Base-by-base conservation (phyloP, 2,797 vertebrate genomes). In the Thunnus albacares region DNA sequence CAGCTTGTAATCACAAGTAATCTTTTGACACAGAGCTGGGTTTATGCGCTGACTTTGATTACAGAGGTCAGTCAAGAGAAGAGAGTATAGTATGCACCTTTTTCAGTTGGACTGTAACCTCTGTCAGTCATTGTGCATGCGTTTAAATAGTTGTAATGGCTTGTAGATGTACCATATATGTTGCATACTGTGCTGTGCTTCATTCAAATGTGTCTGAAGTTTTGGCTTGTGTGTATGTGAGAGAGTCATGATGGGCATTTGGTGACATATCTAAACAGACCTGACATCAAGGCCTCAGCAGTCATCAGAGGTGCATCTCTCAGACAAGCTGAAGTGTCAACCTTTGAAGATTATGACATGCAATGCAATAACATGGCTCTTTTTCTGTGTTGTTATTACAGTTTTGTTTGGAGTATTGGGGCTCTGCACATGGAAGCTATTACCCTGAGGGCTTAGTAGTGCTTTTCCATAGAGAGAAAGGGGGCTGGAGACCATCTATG, bases 341-440 rank as follows among this genome's bases (percentile, higher is more conserved):
- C 58, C 83, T 94, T 93, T 92, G 79, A 92, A 94, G 85, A 92
- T 89, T 87, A 88, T 92, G 86, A 95, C 84, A 81, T 71, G 77
- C 83, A 79, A 72, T 86, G 79, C 81, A 92, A 93, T 92, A 92
- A 94, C 84, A 86, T 70, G 17, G 81, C 82, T 88, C 76, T 83
- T 90, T 94, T 89, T 79, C 82, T 65, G 26, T 90, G 89, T 90
- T 90, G 80, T 92, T 93, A 84, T 90, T 91, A 85, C 66, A 90
- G 81, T 91, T 89, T 86, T 91, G 84, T 92, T 92, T 90, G 75
- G 83, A 80, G 83, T 88, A 78, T 87, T 43, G 64, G 69, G 71
- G 75, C 81, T 85, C 41, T 85, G 84, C 94, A 95, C 78, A 93
- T 95, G 94, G 93, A 94, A 93, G 87, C 86, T 83, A 96, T 95